Percentiles rank a stretch among this genome's conserved stretches.
phyloP scores from a whole-genome alignment of 2,888 invertebrate species.

The Fissipunctia ypsillon region DNA sequence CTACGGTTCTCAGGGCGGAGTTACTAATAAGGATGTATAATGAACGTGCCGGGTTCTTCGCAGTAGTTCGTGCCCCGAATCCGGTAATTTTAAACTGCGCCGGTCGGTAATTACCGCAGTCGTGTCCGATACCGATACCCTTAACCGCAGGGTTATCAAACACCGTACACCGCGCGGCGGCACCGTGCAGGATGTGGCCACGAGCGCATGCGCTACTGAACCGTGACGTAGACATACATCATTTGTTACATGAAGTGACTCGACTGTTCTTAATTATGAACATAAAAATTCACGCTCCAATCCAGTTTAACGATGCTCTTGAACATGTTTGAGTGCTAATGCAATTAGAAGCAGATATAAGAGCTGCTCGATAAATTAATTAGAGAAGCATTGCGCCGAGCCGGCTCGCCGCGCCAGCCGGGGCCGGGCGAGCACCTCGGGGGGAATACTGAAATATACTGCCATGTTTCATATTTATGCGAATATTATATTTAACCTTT shows the following conservation, averaged over 20 bases:
- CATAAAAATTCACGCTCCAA: conserved; percentile 48
- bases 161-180: conserved; percentile 7
- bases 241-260: conserved; percentile 29
- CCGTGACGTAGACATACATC: conserved; percentile 22
- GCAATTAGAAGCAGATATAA: conserved; percentile 61
- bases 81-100: conserved; percentile 28
- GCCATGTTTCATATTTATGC: conserved; percentile 50
- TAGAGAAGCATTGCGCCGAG: conserved; percentile 35
- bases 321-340: conserved; percentile 57
- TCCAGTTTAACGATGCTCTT: conserved; percentile 59
- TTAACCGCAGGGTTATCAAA: conserved; percentile 55
- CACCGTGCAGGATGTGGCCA: conserved; percentile 41
- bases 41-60: conserved; percentile 22
- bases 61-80: conserved; percentile 15
- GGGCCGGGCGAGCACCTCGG: conserved; percentile 7
- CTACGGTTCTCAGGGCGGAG: conserved; percentile 28
- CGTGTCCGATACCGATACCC: conserved; percentile 54
- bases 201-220: conserved; percentile 17
- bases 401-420: background rate
- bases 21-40: conserved; percentile 41
- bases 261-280: conserved; percentile 51
- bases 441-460: conserved; percentile 29
- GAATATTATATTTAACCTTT: conserved; percentile 57
- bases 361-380: conserved; percentile 62
- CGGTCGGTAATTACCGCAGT: conserved; percentile 32